Conservation (phyloP, 2,113 vertebrate species). For the Thinocorus orbignyianus region DNA sequence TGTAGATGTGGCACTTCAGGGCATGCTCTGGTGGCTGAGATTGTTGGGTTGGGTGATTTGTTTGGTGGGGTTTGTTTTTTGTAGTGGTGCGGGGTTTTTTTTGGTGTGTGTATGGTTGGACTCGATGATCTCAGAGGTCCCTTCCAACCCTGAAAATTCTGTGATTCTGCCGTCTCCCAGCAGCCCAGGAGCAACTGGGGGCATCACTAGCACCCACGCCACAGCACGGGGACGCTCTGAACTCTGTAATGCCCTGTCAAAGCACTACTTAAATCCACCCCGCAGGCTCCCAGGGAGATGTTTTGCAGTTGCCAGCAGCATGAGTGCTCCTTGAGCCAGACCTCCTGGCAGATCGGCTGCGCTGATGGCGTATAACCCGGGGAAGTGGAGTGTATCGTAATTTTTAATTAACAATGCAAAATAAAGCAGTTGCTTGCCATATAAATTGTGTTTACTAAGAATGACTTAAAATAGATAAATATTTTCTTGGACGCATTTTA, state of each 20-base stretch:
- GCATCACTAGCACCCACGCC: no score
- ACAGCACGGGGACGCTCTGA: fast-evolving
- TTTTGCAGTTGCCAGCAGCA: neutral
- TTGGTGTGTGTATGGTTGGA: no score
- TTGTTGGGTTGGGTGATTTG: no score
- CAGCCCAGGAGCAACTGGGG: neutral
- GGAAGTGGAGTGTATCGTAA: neutral
- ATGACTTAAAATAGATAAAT: slow-evolving; percentile 60
- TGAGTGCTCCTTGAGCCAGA: neutral
- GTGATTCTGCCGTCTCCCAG: neutral
- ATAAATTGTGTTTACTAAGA: slow-evolving; percentile 42
- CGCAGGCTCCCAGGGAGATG: neutral
- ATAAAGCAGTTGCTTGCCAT: slow-evolving; percentile 36
- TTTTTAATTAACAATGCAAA: slow-evolving; percentile 61
- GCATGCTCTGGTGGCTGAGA: no score
- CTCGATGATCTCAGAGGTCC: no score
- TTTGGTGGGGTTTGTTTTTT: no score
- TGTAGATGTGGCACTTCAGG: no score
- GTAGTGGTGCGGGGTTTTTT: no score
- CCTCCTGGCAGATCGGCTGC: neutral
- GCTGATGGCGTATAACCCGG: neutral
- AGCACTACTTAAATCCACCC: neutral
- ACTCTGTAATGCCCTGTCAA: fast-evolving
- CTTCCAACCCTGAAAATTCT: no score
- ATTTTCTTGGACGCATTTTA: slow-evolving; percentile 61